Percentiles rank a stretch among this genome's conserved stretches.
Evolutionary conservation across 2,113 vertebrate species (phyloP).

Genomic region (Pituophis catenifer): DNA sequence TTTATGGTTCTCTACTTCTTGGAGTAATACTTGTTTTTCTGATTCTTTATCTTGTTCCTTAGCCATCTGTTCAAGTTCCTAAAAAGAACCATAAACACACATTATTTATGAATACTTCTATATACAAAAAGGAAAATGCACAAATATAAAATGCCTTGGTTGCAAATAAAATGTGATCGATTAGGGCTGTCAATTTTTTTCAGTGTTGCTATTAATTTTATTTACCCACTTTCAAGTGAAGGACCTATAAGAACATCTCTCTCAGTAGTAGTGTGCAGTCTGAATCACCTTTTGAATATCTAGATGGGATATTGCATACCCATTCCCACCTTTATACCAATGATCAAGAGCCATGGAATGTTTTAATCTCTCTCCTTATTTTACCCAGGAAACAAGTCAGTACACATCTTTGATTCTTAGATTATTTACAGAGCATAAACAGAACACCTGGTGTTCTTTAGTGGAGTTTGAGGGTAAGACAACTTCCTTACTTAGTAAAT

Average conservation of each 20-base stretch:
- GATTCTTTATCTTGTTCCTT: conserved; percentile 94
- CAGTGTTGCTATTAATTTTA: not conserved
- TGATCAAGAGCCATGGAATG: not conserved
- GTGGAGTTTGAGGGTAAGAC: not conserved
- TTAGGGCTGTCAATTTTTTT: not conserved
- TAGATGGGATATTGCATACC: not conserved
- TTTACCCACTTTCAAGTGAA: not conserved
- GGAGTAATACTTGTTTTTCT: conserved; percentile 81
- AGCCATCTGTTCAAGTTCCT: conserved; percentile 92
- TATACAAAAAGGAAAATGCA: not conserved
- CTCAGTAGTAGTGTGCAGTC: not conserved
- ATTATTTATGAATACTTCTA: not conserved
- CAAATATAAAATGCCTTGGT: not conserved
- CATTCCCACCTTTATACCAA: not conserved
- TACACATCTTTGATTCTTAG: not conserved
- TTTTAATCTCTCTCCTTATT: not conserved
- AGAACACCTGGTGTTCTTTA: not conserved
- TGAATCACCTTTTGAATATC: not conserved
- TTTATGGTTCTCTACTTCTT: conserved; percentile 85
- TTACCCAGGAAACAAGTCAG: not conserved
- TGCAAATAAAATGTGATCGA: not conserved
- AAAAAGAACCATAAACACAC: not conserved
- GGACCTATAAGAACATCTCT: not conserved
- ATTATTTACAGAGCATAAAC: not conserved
- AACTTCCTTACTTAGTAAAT: not conserved